A percentile compares a stretch with the other conserved stretches of the same genome.
Conservation (phyloP, 2,113 vertebrate species). For the Sturnus vulgaris region DNA sequence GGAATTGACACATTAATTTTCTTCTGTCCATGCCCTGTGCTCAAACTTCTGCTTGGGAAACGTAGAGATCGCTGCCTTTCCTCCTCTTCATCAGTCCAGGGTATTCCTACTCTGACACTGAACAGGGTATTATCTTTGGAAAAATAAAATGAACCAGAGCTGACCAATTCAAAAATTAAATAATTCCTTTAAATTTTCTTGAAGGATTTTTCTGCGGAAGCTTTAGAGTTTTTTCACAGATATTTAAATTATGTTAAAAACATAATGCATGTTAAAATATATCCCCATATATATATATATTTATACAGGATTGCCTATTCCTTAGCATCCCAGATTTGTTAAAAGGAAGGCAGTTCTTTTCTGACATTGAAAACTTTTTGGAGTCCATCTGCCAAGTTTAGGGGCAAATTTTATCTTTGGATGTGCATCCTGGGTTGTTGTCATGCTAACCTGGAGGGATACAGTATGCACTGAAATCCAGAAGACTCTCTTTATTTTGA, state of each 20-base stretch:
- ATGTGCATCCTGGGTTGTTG: fast-evolving
- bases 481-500: background rate
- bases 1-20: background rate
- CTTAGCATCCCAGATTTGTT: background rate
- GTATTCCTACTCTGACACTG: background rate
- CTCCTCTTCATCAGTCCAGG: background rate
- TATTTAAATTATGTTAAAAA: background rate
- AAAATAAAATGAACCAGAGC: background rate
- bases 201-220: background rate
- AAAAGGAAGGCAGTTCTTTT: background rate
- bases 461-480: background rate
- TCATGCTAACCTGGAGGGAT: background rate
- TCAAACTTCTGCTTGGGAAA: background rate
- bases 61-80: fast-evolving
- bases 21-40: fast-evolving
- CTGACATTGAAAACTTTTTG: background rate
- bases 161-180: background rate
- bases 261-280: background rate
- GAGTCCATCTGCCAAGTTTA: background rate
- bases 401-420: background rate
- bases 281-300: background rate
- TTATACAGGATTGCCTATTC: background rate
- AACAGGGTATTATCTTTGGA: background rate
- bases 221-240: background rate
- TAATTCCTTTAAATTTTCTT: background rate